Evolutionary conservation across 2,888 invertebrate species (phyloP).

Genomic region (Nomada fucata): DNA sequence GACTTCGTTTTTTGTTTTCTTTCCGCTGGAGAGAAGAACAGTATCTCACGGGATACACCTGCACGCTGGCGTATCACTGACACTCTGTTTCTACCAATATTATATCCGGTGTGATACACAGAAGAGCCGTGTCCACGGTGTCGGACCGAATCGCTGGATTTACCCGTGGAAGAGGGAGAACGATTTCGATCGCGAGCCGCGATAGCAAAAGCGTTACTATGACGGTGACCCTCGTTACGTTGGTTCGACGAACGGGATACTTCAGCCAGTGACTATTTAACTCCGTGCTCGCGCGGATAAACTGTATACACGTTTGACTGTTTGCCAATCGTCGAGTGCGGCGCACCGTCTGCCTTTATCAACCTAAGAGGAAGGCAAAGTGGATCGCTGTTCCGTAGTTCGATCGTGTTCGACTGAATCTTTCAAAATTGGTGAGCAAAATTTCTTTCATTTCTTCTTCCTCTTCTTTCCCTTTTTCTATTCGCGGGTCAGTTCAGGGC

Average conservation of each 20-base stretch:
- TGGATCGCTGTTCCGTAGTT: slow-evolving; percentile 78
- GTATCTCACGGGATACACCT: background rate
- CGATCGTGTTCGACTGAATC: slow-evolving; percentile 74
- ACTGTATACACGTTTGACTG: slow-evolving; percentile 40
- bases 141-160: slow-evolving; percentile 34
- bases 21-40: background rate
- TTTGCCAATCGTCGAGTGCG: slow-evolving; percentile 41
- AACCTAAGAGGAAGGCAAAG: slow-evolving; percentile 67
- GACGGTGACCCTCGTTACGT: slow-evolving; percentile 61
- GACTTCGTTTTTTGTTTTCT: slow-evolving; percentile 11
- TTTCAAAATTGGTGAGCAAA: slow-evolving; percentile 82
- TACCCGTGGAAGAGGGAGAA: slow-evolving; percentile 44
- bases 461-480: no score
- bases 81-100: background rate
- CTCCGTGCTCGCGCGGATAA: slow-evolving; percentile 40
- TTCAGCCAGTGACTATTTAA: slow-evolving; percentile 45
- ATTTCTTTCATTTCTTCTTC: background rate
- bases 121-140: no score
- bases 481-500: no score
- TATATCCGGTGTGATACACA: background rate
- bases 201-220: slow-evolving; percentile 51
- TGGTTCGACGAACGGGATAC: slow-evolving; percentile 63
- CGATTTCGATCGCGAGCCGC: slow-evolving; percentile 39
- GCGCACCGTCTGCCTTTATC: slow-evolving; percentile 28
- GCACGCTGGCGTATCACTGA: background rate